Conservation (phyloP, 2,797 vertebrate genomes). For the Neosilurus mollespiculum region DNA sequence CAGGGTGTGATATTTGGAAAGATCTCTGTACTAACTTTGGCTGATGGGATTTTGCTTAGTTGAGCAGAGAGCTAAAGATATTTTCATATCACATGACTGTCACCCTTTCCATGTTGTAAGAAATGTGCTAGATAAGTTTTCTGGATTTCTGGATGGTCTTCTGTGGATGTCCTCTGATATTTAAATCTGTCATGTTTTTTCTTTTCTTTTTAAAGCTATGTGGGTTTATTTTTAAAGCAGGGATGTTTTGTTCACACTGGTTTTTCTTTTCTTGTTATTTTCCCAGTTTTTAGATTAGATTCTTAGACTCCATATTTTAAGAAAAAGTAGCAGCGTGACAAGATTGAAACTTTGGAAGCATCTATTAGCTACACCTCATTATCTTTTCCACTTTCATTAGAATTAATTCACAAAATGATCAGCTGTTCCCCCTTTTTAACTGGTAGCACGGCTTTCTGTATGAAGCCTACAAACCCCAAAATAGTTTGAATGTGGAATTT, state of each 20-base stretch:
- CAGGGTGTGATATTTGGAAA: slow-evolving; percentile 2
- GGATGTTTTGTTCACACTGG: not conserved
- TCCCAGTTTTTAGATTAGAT: not conserved
- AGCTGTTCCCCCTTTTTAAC: not conserved
- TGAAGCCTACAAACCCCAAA: not conserved
- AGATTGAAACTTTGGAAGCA: not conserved
- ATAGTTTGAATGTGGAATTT: slow-evolving; percentile 14
- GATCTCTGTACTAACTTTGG: slow-evolving; percentile 12
- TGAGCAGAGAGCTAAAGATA: not conserved
- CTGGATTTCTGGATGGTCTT: too few relatives aligned
- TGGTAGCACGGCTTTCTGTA: not conserved
- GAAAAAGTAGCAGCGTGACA: too few relatives aligned
- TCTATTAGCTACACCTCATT: slow-evolving; percentile 17
- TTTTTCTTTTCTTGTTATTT: not conserved
- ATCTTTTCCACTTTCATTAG: slow-evolving; percentile 14
- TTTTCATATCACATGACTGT: not conserved
- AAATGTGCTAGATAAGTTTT: not conserved
- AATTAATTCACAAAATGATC: slow-evolving; percentile 30
- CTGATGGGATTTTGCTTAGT: slow-evolving; percentile 11
- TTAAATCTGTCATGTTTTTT: not conserved
- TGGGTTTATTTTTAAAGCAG: not conserved
- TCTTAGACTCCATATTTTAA: not conserved
- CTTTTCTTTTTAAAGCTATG: not conserved
- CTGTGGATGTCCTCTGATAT: not conserved
- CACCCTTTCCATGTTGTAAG: not conserved